Conservation (phyloP, 2,797 vertebrate species). For the Chloroceryle inda region DNA sequence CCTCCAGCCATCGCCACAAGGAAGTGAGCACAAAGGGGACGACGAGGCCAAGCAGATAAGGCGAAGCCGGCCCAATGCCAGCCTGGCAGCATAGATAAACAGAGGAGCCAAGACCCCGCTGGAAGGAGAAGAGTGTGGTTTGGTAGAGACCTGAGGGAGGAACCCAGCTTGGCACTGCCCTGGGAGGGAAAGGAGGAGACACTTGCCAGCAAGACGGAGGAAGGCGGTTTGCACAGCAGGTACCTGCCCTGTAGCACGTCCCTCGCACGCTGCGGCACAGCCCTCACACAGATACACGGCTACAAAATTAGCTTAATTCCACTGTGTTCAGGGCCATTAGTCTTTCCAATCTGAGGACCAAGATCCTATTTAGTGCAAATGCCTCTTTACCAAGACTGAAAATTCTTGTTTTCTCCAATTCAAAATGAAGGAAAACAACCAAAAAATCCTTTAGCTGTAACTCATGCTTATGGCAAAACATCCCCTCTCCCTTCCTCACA, state of each 20-base stretch:
- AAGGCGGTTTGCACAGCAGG: background rate
- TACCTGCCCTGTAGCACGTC: background rate
- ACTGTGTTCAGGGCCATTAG: conserved; percentile 35
- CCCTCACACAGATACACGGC: background rate
- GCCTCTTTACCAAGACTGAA: background rate
- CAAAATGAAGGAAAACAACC: background rate
- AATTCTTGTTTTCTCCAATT: background rate
- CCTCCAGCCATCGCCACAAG: background rate
- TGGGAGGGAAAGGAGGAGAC: background rate
- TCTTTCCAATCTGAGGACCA: background rate
- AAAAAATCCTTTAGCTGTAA: background rate
- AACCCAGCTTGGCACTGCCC: background rate
- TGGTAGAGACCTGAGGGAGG: background rate
- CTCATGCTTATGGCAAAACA: background rate
- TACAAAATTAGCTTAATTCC: conserved; percentile 18
- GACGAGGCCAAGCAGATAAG: background rate
- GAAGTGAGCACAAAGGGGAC: background rate
- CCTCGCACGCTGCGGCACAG: accelerated
- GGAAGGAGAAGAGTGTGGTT: background rate
- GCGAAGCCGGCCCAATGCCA: background rate
- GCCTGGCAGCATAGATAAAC: background rate
- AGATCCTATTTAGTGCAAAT: background rate
- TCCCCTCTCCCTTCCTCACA: background rate
- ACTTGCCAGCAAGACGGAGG: background rate
- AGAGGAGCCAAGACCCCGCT: background rate